A percentile compares a stretch with the other conserved stretches of the same genome.
phyloP scores from a whole-genome alignment of 2,113 vertebrate genomes.

The Dipodomys spectabilis region DNA sequence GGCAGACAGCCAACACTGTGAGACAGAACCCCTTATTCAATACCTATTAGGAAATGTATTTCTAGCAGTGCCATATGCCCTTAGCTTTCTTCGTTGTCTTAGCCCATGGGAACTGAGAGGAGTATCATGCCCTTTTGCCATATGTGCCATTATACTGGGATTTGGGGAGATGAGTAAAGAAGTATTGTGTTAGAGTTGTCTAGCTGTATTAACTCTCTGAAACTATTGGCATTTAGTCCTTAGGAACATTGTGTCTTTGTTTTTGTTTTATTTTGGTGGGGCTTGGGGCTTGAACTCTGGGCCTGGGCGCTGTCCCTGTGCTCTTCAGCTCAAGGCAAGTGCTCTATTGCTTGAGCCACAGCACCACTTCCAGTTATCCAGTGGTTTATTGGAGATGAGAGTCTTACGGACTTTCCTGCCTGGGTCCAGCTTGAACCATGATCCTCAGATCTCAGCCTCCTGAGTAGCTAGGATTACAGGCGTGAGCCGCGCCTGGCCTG shows the following conservation, averaged over 20 bases:
- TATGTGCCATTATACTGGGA: background rate
- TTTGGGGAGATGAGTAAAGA: background rate
- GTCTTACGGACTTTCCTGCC: background rate
- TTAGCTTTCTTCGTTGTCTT: slow-evolving; percentile 15
- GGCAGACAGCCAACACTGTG: background rate
- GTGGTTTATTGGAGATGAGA: too few species aligned
- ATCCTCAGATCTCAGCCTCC: too few species aligned
- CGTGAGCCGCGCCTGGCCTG: too few species aligned
- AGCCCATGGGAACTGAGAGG: background rate
- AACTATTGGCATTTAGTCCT: background rate
- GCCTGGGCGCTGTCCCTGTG: too few species aligned
- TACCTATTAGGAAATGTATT: background rate
- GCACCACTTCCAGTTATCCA: too few species aligned
- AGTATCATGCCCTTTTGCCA: background rate
- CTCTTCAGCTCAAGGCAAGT: too few species aligned
- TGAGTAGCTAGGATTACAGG: too few species aligned
- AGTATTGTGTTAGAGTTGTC: background rate
- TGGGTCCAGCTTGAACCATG: too few species aligned
- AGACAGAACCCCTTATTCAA: background rate
- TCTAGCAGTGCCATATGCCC: background rate
- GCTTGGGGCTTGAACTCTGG: too few species aligned
- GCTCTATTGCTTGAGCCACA: too few species aligned
- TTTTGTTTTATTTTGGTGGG: too few species aligned
- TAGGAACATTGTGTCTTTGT: slow-evolving; percentile 23
- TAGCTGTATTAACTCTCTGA: background rate